These are phyloP conservation scores for Gymnothorax javanicus DNA, from an alignment of 2,797 vertebrate genomes.

Conservation along the genomic window DNA sequence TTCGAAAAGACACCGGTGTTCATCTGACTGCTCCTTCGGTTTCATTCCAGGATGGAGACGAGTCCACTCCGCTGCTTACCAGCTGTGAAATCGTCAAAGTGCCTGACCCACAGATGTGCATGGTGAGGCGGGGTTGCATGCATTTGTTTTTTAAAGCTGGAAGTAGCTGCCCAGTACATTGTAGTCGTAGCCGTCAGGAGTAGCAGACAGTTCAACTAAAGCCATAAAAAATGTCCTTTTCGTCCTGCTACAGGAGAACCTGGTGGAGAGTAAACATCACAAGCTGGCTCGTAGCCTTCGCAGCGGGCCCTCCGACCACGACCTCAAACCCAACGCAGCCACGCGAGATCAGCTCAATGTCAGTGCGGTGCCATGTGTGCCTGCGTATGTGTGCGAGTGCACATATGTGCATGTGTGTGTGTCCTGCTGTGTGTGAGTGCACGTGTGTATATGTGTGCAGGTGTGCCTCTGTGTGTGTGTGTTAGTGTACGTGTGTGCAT, in stretches of 20 bases:
- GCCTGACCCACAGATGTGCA: constrained; percentile 96
- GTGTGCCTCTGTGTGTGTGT: background rate
- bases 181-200: no score
- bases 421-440: background rate
- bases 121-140: constrained; percentile 75
- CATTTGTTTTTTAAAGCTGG: background rate
- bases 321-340: constrained; percentile 95
- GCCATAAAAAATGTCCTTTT: constrained; percentile 7
- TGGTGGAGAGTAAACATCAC: constrained; percentile 98
- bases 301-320: constrained; percentile 94
- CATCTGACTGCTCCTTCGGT: constrained; percentile 12
- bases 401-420: background rate
- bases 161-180: no score
- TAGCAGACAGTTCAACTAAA: background rate
- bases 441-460: background rate
- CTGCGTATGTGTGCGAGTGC: constrained; percentile 10
- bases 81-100: constrained; percentile 96
- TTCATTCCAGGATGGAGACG: constrained; percentile 86
- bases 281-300: constrained; percentile 96
- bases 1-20: background rate
- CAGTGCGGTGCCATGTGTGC: constrained; percentile 50
- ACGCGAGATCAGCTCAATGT: constrained; percentile 97
- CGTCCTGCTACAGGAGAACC: constrained; percentile 81
- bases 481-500: no score
- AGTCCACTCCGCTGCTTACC: constrained; percentile 81